Base-by-base conservation (phyloP, 1,140 invertebrate species). In the Prorops nasuta region DNA sequence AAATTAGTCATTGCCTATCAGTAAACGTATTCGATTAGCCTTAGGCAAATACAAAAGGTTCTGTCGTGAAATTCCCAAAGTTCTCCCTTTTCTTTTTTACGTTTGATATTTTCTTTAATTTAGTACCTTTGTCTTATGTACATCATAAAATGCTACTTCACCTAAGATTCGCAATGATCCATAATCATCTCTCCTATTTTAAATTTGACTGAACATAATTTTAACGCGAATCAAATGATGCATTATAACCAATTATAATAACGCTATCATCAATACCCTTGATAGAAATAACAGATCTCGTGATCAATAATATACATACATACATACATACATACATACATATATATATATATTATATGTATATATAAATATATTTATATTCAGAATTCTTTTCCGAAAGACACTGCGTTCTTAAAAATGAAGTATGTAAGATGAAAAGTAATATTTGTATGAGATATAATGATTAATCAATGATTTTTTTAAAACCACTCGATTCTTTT, bases 121-220 rank as follows among this genome's bases (percentile, higher is more conserved):
- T 71, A 73, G 69, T 72, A 73, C 65, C 67, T 67, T 72, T 61
- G 59, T 63, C 63, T 61, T 70, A 71, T 68, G 63, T 67, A 71
- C 67, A 71, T 56, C 56, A 56, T 60, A 54, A 60, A n/a, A n/a
- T 46, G 61, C 58, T 64, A 58, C 37, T 47, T 58, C 60, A 49
- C 46, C 47, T 60, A 54, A 53, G 50, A 47, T 46, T 49, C 58
- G 47, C 32, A 54, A 34, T 63, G 54, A 54, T 47, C 47, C 38
- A 48, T 63, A 62, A 56, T 63, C 56, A 56, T n/a, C n/a, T n/a
- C n/a, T n/a, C n/a, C n/a, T n/a, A n/a, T n/a, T n/a, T n/a, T n/a
- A n/a, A n/a, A n/a, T n/a, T n/a, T n/a, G n/a, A n/a, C n/a, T n/a
- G n/a, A n/a, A n/a, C n/a, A n/a, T n/a, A n/a, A n/a, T n/a, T n/a